A percentile compares a stretch with the other conserved stretches of the same genome.
phyloP scores from a whole-genome alignment of 2,113 vertebrate genomes.

The Paramormyrops kingsleyae region DNA sequence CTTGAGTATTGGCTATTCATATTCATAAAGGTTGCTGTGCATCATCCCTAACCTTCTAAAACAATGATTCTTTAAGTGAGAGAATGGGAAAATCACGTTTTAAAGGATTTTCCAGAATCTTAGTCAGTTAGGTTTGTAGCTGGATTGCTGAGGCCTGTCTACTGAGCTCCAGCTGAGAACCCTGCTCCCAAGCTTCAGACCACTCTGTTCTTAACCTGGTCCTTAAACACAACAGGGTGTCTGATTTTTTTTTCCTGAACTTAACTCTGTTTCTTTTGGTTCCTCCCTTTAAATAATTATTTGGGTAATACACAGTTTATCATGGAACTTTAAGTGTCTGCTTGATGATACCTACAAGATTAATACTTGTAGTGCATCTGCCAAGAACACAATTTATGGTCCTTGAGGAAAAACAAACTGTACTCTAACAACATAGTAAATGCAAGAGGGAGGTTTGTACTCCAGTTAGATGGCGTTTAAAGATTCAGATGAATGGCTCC shows the following conservation, averaged over 20 bases:
- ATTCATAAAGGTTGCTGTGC: background rate
- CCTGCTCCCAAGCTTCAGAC: background rate
- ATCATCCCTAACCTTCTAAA: background rate
- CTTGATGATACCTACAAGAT: background rate
- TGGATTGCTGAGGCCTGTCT: background rate
- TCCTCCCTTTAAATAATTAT: background rate
- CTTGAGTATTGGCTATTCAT: background rate
- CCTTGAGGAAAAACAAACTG: background rate
- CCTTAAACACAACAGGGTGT: background rate
- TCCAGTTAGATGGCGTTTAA: background rate
- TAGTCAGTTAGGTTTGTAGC: background rate
- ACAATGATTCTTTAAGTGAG: background rate
- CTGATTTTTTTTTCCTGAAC: background rate
- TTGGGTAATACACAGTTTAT: background rate
- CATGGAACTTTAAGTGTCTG: background rate
- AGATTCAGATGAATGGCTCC: background rate
- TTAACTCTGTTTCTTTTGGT: background rate
- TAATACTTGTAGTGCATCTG: background rate
- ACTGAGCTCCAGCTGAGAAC: background rate
- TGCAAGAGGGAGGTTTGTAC: background rate
- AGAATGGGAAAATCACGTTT: background rate
- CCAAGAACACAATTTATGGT: background rate
- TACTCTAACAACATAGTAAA: background rate
- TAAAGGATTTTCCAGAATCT: background rate
- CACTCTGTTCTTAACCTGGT: background rate